Evolutionary conservation across 2,888 invertebrate genomes (phyloP).

Genomic region (Pristionchus japonicus): DNA sequence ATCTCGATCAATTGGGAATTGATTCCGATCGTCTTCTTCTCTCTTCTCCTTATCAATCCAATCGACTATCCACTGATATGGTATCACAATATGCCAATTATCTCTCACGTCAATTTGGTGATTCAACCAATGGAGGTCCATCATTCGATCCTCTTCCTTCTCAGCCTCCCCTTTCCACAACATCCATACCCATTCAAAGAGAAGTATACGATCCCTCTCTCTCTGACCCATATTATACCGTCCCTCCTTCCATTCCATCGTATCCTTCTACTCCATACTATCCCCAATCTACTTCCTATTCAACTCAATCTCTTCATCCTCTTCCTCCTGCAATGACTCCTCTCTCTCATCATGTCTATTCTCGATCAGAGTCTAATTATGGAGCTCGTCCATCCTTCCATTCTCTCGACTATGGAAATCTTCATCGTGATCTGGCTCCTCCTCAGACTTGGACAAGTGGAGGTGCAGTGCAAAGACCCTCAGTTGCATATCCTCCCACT

Average conservation of each 20-base stretch:
- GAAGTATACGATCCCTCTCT: conserved; percentile 55
- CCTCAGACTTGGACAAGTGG: neutral
- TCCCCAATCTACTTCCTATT: conserved; percentile 24
- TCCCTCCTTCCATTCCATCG: neutral
- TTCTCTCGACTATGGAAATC: conserved; percentile 71
- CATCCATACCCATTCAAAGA: conserved; percentile 48
- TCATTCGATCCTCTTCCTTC: conserved; percentile 5
- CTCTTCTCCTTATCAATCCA: conserved; percentile 25
- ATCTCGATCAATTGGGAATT: conserved; percentile 54
- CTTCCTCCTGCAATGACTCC: conserved; percentile 30
- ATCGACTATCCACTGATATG: conserved; percentile 51
- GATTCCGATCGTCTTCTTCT: conserved; percentile 45
- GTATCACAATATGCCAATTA: conserved; percentile 75
- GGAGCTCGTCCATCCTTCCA: conserved; percentile 68
- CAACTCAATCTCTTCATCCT: neutral
- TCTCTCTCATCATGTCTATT: conserved; percentile 61
- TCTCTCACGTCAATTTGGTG: conserved; percentile 70
- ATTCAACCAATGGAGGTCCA: conserved; percentile 41
- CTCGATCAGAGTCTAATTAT: conserved; percentile 71
- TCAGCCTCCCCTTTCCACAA: conserved; percentile 46
- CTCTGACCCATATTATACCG: conserved; percentile 53
- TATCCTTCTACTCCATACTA: conserved; percentile 24
- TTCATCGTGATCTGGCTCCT: conserved; percentile 13
- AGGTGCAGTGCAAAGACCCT: neutral
- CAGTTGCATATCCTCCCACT: neutral